Conservation (phyloP, 2,113 vertebrate species). For the Calidris pugnax region DNA sequence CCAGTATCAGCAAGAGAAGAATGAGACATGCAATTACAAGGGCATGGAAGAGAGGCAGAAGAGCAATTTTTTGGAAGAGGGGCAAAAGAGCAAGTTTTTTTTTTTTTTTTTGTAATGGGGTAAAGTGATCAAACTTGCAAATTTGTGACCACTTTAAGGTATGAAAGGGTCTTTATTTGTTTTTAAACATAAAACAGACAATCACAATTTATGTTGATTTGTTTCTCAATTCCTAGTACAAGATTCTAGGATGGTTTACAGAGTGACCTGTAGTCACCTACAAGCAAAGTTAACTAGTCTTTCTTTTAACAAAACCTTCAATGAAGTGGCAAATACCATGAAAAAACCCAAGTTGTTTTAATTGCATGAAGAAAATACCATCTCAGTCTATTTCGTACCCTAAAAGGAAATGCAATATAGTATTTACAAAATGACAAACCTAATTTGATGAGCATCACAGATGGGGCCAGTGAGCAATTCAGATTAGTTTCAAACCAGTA, state of each 20-base stretch:
- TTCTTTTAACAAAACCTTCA: neutral
- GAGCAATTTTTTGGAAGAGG: no score
- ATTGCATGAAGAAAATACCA: neutral
- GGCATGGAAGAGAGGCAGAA: neutral
- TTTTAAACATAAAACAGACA: neutral
- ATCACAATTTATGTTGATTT: neutral
- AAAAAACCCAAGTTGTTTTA: neutral
- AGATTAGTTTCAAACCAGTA: neutral
- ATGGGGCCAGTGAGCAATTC: neutral
- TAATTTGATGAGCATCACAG: neutral
- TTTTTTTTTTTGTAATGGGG: neutral
- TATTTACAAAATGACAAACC: neutral
- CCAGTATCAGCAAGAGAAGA: neutral
- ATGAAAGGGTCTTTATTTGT: neutral
- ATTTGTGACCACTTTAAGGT: neutral
- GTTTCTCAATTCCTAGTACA: neutral
- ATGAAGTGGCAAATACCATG: neutral
- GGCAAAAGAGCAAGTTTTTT: neutral
- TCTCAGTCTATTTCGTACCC: neutral
- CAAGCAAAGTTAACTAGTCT: neutral
- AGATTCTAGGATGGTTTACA: neutral
- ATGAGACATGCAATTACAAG: neutral
- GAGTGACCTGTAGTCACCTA: neutral
- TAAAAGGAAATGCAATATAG: neutral
- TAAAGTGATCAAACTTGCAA: neutral